A percentile compares a stretch with the other conserved stretches of the same genome.
Conservation (phyloP, 2,888 invertebrate species). For the Andrena chrysosceles region DNA sequence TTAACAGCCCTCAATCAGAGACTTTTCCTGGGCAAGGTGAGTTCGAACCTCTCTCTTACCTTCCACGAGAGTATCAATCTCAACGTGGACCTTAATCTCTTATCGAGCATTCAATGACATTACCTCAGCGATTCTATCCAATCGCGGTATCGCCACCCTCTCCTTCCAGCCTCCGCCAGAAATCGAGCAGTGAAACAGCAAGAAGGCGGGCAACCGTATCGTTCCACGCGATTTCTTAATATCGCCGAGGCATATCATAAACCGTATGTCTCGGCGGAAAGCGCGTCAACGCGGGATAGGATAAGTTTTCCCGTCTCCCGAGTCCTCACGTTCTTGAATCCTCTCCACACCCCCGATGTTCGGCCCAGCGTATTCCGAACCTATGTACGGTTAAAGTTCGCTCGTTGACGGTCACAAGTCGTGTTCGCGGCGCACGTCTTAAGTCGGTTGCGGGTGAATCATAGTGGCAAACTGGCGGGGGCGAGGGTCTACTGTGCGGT, state of each 20-base stretch:
- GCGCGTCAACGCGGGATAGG: conserved; percentile 44
- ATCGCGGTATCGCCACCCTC: neutral
- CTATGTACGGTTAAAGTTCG: conserved; percentile 74
- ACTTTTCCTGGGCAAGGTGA: conserved; percentile 87
- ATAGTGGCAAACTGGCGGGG: conserved; percentile 43
- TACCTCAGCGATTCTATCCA: conserved; percentile 11
- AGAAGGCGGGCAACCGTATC: neutral
- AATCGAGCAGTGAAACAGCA: neutral
- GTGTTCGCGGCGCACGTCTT: conserved; percentile 61
- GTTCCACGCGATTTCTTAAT: conserved; percentile 39
- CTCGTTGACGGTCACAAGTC: conserved; percentile 73
- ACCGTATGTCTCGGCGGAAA: conserved; percentile 38
- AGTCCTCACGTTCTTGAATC: conserved; percentile 36
- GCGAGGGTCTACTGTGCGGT: conserved; percentile 26
- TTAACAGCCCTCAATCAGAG: conserved; percentile 88
- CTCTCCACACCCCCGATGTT: conserved; percentile 37
- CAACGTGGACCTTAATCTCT: conserved; percentile 31
- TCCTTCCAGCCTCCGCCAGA: neutral
- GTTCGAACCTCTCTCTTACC: conserved; percentile 62
- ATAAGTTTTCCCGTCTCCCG: conserved; percentile 50
- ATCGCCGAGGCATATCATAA: conserved; percentile 36
- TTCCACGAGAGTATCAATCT: conserved; percentile 20
- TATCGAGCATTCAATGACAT: conserved; percentile 14
- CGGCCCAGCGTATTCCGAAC: conserved; percentile 54
- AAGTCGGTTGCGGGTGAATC: conserved; percentile 64